Evolutionary conservation across 2,113 vertebrate genomes (phyloP), one percentile per base, ranked within the genome.

Genomic region (Bothrops jararaca): DNA sequence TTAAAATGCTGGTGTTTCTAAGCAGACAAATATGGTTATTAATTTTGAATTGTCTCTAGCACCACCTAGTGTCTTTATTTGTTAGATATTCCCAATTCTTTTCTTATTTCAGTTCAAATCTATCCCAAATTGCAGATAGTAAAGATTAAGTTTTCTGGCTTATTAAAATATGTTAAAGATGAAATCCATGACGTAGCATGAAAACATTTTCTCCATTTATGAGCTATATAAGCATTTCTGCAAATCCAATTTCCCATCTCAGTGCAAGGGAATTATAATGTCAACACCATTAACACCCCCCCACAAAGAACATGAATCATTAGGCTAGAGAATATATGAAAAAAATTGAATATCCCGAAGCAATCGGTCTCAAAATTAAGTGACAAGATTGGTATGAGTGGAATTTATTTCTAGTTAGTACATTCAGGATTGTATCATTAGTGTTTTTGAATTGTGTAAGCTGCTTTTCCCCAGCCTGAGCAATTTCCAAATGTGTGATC

Each of bases 51-150:
- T 64, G 88, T 90, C 56, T 86, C 74, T 86, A 64, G 80, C 85
- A 86, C 92, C 92, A 86, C 22, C 92, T 90, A 93, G 74, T 93
- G 92, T 23, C 42, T 64, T 86, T 39, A 24, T 64, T 52, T 24
- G 9, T 2, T 64, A 42, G 22, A 5, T 42, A 50, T 87, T 80
- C 18, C 18, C 34, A 80, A 22, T 80, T 42, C 34, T 42, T 42
- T 80, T 39, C 7, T 80, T 34, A 39, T 80, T 80, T 42, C 34
- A 80, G 6, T 42, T 39, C 22, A 89, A 54, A 56, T 48, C 9
- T 86, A 9, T 45, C 42, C 24, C 13, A n/a, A 92, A 42, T 50
- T 2, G 8, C 15, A 80, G 18, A 42, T 8, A 80, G 1, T 4
- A 90, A 69, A 69, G 52, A 13, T 10, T 24, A 39, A 15, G 1